phyloP scores from a whole-genome alignment of 2,113 vertebrate genomes.

The Anguilla rostrata region DNA sequence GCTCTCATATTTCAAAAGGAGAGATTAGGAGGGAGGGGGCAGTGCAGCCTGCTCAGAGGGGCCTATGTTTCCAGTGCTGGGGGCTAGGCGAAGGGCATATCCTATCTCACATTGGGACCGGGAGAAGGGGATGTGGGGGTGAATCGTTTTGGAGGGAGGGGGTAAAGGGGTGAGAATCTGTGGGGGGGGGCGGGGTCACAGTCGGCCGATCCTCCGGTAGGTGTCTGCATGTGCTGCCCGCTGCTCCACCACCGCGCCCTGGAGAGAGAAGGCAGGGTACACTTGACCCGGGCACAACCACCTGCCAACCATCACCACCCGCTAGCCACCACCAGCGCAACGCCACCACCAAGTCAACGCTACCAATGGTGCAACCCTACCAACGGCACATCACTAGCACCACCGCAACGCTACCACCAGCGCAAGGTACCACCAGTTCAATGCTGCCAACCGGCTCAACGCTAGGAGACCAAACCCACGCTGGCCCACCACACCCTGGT shows the following conservation, averaged over 20 bases:
- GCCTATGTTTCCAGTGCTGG: neutral
- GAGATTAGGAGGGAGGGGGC: too few species aligned
- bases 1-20: too few species aligned
- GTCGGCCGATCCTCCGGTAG: conserved; percentile 88
- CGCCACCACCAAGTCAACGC: too few species aligned
- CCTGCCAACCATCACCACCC: conserved; percentile 11
- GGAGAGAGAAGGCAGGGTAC: conserved; percentile 82
- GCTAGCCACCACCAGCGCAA: neutral
- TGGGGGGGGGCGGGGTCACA: conserved; percentile 67
- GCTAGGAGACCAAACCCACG: neutral
- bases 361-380: too few species aligned
- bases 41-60: neutral
- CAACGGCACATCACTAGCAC: too few species aligned
- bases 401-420: neutral
- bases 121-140: neutral
- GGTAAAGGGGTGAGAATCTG: conserved; percentile 23
- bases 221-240: conserved; percentile 85
- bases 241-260: conserved; percentile 85
- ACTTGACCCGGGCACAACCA: conserved; percentile 78
- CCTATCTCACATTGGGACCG: neutral
- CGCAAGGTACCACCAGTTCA: neutral
- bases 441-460: too few species aligned
- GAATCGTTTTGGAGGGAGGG: neutral
- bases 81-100: neutral
- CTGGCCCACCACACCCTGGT: too few species aligned